Percentiles rank a stretch among this genome's conserved stretches.
Evolutionary conservation across 2,888 invertebrate species (phyloP).

Genomic region (Lathronympha strigana): DNA sequence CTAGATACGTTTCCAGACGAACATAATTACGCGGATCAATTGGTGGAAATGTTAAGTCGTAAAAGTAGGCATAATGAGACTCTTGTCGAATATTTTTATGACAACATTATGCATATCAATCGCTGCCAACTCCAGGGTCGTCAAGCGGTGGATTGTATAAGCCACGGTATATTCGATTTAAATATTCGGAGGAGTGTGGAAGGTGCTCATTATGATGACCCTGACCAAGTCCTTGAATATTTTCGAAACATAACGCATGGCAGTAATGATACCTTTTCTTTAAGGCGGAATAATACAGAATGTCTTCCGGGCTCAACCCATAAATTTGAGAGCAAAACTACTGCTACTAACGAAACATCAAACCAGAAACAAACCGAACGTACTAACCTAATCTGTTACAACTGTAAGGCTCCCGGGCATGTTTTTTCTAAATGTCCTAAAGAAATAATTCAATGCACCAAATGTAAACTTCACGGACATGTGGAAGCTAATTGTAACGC

Average conservation of each 20-base stretch:
- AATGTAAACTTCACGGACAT: conserved; percentile 21
- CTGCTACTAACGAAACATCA: conserved; percentile 4
- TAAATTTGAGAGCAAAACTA: not conserved
- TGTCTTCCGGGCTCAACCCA: not conserved
- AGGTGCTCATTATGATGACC: not conserved
- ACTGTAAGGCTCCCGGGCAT: conserved; percentile 27
- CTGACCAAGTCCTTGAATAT: conserved; percentile 1
- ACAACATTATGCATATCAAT: conserved; percentile 37
- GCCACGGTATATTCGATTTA: conserved; percentile 35
- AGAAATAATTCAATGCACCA: conserved; percentile 20
- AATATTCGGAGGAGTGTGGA: conserved; percentile 9
- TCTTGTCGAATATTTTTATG: conserved; percentile 40
- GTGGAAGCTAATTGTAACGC: conserved; percentile 12
- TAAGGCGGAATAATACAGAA: not conserved
- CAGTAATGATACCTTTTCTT: too few relatives aligned
- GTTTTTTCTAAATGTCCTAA: conserved; percentile 11
- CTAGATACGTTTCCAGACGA: not conserved
- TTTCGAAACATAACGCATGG: not conserved
- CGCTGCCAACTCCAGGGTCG: conserved; percentile 29
- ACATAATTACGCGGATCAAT: not conserved
- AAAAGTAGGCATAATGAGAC: conserved; percentile 22
- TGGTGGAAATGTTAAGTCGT: not conserved
- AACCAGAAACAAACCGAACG: not conserved
- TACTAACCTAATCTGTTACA: conserved; percentile 21
- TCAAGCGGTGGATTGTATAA: conserved; percentile 36